Evolutionary conservation across 2,113 vertebrate species (phyloP), one percentile per base, ranked within the genome.

Genomic region (Elachura formosa): DNA sequence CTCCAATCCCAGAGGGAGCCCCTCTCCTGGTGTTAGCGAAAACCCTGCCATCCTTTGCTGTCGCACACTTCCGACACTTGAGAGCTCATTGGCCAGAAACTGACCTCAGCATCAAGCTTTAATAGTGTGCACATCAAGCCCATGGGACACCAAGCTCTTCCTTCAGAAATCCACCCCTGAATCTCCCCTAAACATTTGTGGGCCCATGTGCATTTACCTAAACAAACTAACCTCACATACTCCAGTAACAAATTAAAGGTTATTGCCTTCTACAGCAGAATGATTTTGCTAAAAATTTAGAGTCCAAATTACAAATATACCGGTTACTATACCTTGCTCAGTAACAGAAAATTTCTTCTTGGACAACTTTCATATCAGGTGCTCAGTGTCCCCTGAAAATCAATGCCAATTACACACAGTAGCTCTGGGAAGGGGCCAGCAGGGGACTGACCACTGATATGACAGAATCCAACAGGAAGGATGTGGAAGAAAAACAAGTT

Each of bases 61-160:
- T 99, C 26, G 99, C 99, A 99, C 99, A 99, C 98, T 97, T 99
- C 98, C 99, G 99, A 99, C 99, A 98, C 99, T 98, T 96, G 91
- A 10, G 93, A 97, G 98, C 97, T 98, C 97, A 98, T 2, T 0
- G 95, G 95, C 97, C 97, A 95, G 87, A 86, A 97, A 97, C 95
- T 22, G 92, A 97, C 97, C 96, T 95, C 93, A 87, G 97, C 98
- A 97, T 94, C 97, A 97, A 98, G 99, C 96, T 99, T 99, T 99
- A 99, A 99, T 24, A 97, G 98, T 97, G 98, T 99, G 99, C 99
- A 91, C 11, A 21, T 31, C 9, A 38, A 49, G 3, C 5, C 40
- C 40, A 28, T 0, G 3, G 21, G 24, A 87, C 19, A 34, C 10
- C 16, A 18, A 21, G 9, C 10, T 36, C 6, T 7, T 8, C 43